A percentile compares a stretch with the other conserved stretches of the same genome.
Evolutionary conservation across 2,888 invertebrate genomes (phyloP).

Genomic region (Craniophora ligustri): DNA sequence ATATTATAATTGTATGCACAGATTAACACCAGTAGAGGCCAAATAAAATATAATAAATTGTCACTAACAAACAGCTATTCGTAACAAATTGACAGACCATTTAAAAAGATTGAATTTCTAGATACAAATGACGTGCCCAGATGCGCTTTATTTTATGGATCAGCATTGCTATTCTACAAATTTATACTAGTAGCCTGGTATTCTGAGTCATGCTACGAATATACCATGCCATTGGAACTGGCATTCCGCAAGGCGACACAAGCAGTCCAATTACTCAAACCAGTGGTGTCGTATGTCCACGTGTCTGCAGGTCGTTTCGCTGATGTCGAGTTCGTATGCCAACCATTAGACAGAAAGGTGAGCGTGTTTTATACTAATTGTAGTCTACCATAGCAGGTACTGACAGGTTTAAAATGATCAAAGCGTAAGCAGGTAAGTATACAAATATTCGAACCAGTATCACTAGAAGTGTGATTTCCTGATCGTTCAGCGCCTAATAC

Average conservation of each 20-base stretch:
- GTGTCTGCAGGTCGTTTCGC: conserved; percentile 23
- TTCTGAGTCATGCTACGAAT: conserved; percentile 16
- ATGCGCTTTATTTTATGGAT: not conserved
- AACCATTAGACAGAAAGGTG: conserved; percentile 33
- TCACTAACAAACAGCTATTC: too few species aligned
- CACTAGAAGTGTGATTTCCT: too few species aligned
- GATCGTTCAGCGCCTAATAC: too few species aligned
- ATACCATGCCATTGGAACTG: conserved; percentile 22
- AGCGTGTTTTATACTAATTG: conserved; percentile 33
- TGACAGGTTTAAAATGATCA: conserved; percentile 14
- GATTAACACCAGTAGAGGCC: too few species aligned
- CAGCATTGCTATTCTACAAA: not conserved
- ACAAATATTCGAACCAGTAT: too few species aligned
- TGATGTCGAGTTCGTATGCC: conserved; percentile 24
- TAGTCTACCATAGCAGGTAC: conserved; percentile 6
- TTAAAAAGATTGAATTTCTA: too few species aligned
- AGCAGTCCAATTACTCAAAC: conserved; percentile 37
- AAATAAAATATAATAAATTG: too few species aligned
- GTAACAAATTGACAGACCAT: too few species aligned
- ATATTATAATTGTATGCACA: too few species aligned
- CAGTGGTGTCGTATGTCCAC: conserved; percentile 32
- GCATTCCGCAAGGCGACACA: conserved; percentile 37
- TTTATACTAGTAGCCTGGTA: too few species aligned
- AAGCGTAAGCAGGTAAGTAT: not conserved
- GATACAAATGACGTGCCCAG: too few species aligned